phyloP scores from a whole-genome alignment of 2,888 invertebrate species.

The Orthosia incerta region DNA sequence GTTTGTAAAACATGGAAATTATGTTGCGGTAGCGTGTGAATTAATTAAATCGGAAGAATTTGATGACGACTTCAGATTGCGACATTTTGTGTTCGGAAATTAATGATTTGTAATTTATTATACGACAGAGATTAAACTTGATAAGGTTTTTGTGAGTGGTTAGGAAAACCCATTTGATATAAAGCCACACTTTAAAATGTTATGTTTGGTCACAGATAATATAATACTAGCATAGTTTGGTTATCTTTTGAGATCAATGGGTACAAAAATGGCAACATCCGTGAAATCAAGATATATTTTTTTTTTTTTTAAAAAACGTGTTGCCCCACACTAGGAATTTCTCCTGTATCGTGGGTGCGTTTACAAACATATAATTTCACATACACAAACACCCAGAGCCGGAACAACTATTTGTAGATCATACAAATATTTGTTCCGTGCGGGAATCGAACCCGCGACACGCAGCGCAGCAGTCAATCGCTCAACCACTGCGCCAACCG shows the following conservation, averaged over 20 bases:
- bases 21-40: constrained; percentile 48
- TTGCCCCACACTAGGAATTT: too few species aligned
- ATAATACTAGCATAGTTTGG: too few species aligned
- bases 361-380: too few species aligned
- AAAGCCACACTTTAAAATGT: neutral
- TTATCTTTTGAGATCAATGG: neutral
- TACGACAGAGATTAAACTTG: constrained; percentile 22
- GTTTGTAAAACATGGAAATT: constrained; percentile 50
- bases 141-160: constrained; percentile 24
- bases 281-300: neutral
- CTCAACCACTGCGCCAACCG: too few species aligned
- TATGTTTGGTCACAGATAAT: too few species aligned
- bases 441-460: too few species aligned
- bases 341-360: too few species aligned
- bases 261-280: neutral
- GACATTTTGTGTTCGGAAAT: constrained; percentile 35
- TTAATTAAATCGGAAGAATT: constrained; percentile 43
- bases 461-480: too few species aligned
- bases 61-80: constrained; percentile 33
- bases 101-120: constrained; percentile 41
- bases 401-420: too few species aligned
- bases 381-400: too few species aligned
- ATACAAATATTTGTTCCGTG: too few species aligned
- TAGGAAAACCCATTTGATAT: constrained; percentile 11
- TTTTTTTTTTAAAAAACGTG: too few species aligned